Conservation (phyloP, 2,113 vertebrate species). For the Osmerus eperlanus region DNA sequence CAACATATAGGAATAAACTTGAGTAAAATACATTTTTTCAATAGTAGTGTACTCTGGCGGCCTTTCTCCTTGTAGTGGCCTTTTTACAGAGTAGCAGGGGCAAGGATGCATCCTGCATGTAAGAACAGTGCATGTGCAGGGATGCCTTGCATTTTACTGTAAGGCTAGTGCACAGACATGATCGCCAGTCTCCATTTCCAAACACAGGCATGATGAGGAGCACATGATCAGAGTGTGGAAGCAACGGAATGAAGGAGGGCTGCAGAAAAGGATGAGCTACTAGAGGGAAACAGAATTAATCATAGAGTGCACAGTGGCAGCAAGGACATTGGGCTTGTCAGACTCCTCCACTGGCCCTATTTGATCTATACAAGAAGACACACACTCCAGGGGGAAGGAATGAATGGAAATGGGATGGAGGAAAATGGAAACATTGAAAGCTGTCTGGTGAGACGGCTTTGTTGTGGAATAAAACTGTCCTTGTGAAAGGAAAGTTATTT, state of each 20-base stretch:
- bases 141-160: no score
- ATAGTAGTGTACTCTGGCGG: no score
- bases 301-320: constrained; percentile 38
- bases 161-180: neutral
- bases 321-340: constrained; percentile 48
- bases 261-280: constrained; percentile 30
- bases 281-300: constrained; percentile 47
- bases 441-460: constrained; percentile 44
- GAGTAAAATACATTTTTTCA: no score
- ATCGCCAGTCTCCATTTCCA: constrained; percentile 9
- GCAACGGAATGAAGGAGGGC: constrained; percentile 17
- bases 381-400: constrained; percentile 32
- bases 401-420: constrained; percentile 48
- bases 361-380: constrained; percentile 47
- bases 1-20: no score
- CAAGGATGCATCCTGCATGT: no score
- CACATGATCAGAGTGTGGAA: constrained; percentile 24
- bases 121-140: no score
- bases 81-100: no score
- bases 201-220: constrained; percentile 38
- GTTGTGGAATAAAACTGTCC: constrained; percentile 49
- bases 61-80: no score
- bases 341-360: constrained; percentile 34
- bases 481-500: constrained; percentile 60
- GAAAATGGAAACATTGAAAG: constrained; percentile 58